Conservation (phyloP, 1,140 invertebrate genomes). For the Drosophila sucinea region DNA sequence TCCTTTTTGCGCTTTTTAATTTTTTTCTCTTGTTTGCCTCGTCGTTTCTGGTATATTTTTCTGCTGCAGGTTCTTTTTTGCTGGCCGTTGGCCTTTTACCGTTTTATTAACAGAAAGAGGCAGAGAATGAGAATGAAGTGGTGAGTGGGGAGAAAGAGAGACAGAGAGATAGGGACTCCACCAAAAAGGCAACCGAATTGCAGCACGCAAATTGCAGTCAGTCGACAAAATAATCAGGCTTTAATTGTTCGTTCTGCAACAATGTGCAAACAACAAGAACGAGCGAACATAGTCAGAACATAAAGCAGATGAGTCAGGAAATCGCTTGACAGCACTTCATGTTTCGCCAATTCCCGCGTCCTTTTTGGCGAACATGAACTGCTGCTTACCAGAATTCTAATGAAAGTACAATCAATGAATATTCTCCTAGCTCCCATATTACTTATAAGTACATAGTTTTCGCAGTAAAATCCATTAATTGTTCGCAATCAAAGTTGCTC, state of each 20-base stretch:
- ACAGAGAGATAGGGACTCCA: background rate
- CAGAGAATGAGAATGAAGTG: constrained; percentile 39
- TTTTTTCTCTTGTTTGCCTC: constrained; percentile 27
- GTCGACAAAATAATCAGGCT: constrained; percentile 76
- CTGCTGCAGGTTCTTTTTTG: constrained; percentile 45
- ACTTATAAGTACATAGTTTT: too few relatives aligned
- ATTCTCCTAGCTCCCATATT: too few relatives aligned
- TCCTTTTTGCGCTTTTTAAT: constrained; percentile 19
- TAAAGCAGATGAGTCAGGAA: constrained; percentile 10
- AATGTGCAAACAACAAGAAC: constrained; percentile 46
- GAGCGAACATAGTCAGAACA: constrained; percentile 3
- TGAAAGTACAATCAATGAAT: background rate
- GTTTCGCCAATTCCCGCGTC: background rate
- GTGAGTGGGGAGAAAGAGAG: background rate
- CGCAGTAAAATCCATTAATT: background rate
- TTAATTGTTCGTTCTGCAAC: constrained; percentile 70
- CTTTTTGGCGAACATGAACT: background rate
- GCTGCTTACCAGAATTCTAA: background rate
- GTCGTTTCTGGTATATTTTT: constrained; percentile 26
- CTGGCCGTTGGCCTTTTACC: constrained; percentile 76
- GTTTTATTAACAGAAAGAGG: constrained; percentile 56
- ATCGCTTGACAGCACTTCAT: background rate
- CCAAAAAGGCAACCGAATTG: constrained; percentile 38
- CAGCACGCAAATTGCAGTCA: constrained; percentile 71
- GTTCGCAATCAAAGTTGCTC: constrained; percentile 21